Base-by-base conservation (phyloP, 2,113 vertebrate species). In the Jaculus jaculus region DNA sequence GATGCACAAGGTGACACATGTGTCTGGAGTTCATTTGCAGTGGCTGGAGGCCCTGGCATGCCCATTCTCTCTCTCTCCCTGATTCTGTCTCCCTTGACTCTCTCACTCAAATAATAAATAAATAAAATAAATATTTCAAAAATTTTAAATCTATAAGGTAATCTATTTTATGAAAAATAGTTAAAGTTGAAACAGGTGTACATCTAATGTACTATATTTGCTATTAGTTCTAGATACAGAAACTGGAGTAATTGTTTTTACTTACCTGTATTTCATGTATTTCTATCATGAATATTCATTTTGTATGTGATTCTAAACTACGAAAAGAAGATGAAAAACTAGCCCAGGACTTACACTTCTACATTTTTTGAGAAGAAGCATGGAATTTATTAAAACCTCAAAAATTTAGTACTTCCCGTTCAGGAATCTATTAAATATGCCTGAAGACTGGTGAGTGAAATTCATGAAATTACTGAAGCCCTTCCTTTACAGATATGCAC, bases 361-460 rank as follows among this genome's bases (percentile, higher is more conserved):
- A 87, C 9, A 17, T 37, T 65, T 18, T 18, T 82, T 78, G 78
- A 92, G 89, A 42, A 80, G 81, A 96, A 95, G 89, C 37, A 26
- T 34, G 24, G 28, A 85, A 81, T 77, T 86, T 87, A 63, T n/a
- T 83, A 60, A 95, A 90, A n/a, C 71, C 71, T 94, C 89, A 93
- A 72, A 92, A 83, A 94, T 77, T 61, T 84, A 91, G 93, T 47
- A 63, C 54, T 96, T 96, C 94, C 92, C 91, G 28, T 80, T 32
- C 66, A 93, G 77, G 24, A 92, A 92, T 75, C 90, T 92, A 89
- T 90, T 87, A 93, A 95, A 89, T 58, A 73, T 51, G 75, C n/a
- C 68, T 37, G n/a, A 86, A 47, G 79, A 89, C 54, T 91, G 24
- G 54, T 58, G 37, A 93, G 47, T 54, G 80, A 94, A 92, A 84